phyloP scores from a whole-genome alignment of 2,888 invertebrate genomes.

The Archips xylosteana region DNA sequence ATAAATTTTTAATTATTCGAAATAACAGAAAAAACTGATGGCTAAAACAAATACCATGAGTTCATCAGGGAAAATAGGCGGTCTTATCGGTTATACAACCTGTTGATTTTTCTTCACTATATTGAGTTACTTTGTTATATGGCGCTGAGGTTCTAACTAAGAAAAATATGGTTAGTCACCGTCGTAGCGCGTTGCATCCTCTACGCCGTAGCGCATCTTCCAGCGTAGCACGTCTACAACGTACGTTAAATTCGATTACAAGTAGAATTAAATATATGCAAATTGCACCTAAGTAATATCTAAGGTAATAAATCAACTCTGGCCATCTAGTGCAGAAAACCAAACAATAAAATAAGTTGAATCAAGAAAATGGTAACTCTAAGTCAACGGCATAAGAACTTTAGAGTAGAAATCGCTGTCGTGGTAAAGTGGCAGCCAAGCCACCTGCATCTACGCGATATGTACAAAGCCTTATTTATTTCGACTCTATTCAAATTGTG shows the following conservation, averaged over 20 bases:
- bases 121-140: background rate
- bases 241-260: constrained; percentile 9
- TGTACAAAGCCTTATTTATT: constrained; percentile 39
- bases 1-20: too few relatives aligned
- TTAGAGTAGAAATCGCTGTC: background rate
- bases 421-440: background rate
- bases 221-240: background rate
- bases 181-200: background rate
- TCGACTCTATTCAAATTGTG: constrained; percentile 33
- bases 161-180: background rate
- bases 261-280: constrained; percentile 32
- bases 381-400: background rate
- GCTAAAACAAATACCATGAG: too few relatives aligned
- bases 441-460: constrained; percentile 39
- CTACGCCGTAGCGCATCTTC: constrained; percentile 2
- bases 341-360: background rate
- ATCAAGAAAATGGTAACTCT: background rate
- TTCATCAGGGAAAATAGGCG: too few relatives aligned
- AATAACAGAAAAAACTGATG: too few relatives aligned
- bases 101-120: too few relatives aligned
- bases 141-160: background rate
- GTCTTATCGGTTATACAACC: too few relatives aligned
- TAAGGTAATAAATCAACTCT: constrained; percentile 36
- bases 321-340: constrained; percentile 13
- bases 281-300: constrained; percentile 35